Evolutionary conservation across 30 jellyfish, hydroid and myxozoan genomes (phyloP).

Genomic region (Hydractinia symbiolongicarpus): DNA sequence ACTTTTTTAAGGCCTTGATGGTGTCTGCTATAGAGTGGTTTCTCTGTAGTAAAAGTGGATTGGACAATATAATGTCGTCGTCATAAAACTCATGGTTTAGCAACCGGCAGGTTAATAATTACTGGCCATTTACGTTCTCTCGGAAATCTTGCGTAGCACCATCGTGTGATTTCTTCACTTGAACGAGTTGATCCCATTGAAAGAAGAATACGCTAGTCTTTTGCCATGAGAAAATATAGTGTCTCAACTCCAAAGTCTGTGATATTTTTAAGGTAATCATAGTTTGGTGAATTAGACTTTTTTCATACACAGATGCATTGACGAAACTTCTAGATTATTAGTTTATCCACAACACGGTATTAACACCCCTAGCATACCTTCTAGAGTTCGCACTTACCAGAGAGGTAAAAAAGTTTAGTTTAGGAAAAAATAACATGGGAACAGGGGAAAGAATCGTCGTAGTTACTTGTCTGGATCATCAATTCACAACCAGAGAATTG

Average conservation of each 20-base stretch:
- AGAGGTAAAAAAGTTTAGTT: conserved; percentile 36
- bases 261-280: conserved; percentile 57
- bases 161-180: conserved; percentile 26
- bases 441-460: conserved; percentile 30
- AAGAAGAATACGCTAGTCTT: conserved; percentile 31
- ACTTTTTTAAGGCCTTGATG: no score
- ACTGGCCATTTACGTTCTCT: conserved; percentile 1
- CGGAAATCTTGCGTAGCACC: background rate
- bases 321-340: conserved; percentile 42
- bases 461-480: conserved; percentile 23
- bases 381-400: conserved; percentile 32
- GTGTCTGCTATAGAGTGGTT: no score
- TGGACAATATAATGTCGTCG: no score
- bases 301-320: conserved; percentile 48
- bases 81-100: background rate
- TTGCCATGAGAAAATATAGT: conserved; percentile 31
- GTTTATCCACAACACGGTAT: conserved; percentile 22
- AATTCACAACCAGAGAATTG: conserved; percentile 32
- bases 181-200: conserved; percentile 35
- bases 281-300: conserved; percentile 38
- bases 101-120: background rate
- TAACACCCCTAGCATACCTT: background rate
- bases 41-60: no score
- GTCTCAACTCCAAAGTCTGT: conserved; percentile 45
- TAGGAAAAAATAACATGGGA: conserved; percentile 31